Evolutionary conservation across 2,888 invertebrate genomes (phyloP).

Genomic region (Diarsia rubi): DNA sequence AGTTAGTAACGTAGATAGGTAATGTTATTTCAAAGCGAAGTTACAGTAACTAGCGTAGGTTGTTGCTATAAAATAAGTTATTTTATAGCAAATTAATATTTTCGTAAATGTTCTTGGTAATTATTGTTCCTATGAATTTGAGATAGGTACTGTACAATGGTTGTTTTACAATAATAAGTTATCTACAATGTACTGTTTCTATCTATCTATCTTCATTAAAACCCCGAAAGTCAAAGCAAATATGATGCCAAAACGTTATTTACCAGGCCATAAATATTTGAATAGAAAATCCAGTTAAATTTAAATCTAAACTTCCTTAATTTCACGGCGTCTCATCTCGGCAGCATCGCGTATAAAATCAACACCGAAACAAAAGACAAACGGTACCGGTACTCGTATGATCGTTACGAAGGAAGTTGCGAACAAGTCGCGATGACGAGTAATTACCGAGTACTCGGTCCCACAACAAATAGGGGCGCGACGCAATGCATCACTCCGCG

Average conservation of each 20-base stretch:
- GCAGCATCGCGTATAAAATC: conserved; percentile 21
- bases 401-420: conserved; percentile 42
- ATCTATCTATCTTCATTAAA: neutral
- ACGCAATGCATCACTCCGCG: conserved; percentile 59
- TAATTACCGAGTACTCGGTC: conserved; percentile 59
- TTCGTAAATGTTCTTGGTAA: neutral
- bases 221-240: neutral
- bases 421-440: conserved; percentile 58
- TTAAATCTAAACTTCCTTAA: conserved; percentile 7
- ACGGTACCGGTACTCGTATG: conserved; percentile 26
- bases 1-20: neutral
- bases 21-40: neutral
- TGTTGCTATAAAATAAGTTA: neutral
- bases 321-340: neutral
- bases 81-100: neutral
- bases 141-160: neutral
- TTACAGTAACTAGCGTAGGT: neutral
- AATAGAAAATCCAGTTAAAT: neutral
- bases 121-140: neutral
- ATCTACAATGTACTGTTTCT: neutral
- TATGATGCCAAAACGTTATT: neutral
- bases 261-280: neutral
- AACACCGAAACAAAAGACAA: conserved; percentile 58
- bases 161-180: neutral
- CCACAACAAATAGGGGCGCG: conserved; percentile 63